phyloP scores from a whole-genome alignment of 2,888 invertebrate genomes.

The Orthonychiurus folsomi region DNA sequence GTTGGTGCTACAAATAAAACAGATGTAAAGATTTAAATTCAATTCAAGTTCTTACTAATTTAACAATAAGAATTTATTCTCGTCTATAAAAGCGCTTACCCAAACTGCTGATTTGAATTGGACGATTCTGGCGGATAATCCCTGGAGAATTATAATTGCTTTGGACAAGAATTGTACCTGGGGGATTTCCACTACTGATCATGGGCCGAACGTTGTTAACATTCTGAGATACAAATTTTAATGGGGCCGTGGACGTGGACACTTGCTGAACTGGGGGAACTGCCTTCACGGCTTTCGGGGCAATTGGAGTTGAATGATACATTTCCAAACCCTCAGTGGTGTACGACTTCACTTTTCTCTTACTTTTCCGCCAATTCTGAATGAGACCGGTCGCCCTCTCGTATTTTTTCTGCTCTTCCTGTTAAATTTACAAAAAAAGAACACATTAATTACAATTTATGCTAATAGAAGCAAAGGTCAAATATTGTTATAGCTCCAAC shows the following conservation, averaged over 20 bases:
- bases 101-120: neutral
- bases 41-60: neutral
- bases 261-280: neutral
- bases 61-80: no score
- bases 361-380: neutral
- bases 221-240: neutral
- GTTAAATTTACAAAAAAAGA: no score
- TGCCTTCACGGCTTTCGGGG: neutral
- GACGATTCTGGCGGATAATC: neutral
- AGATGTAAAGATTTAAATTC: neutral
- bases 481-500: no score
- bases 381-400: neutral
- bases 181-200: neutral
- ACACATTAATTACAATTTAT: no score
- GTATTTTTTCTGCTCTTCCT: no score
- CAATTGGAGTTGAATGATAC: neutral
- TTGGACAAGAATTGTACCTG: neutral
- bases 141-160: neutral
- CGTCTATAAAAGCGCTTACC: no score
- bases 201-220: neutral
- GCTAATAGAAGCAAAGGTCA: no score
- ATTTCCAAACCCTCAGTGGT: neutral
- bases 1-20: neutral
- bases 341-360: neutral
- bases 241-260: neutral